Evolutionary conservation across 2,797 vertebrate species (phyloP), one percentile per base, ranked within the genome.

Genomic region (Mormyrus proboscirostris): DNA sequence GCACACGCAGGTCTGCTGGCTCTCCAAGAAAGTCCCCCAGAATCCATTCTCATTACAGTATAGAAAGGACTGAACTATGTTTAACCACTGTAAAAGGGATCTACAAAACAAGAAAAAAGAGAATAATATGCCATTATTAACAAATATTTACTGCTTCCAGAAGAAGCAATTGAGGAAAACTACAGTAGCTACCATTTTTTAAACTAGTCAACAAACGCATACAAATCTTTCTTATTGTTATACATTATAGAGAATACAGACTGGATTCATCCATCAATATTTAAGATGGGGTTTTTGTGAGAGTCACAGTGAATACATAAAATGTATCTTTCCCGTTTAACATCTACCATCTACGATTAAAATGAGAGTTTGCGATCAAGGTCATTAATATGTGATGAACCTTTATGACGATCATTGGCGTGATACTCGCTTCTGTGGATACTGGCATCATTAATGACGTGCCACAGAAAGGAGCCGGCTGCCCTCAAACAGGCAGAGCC

Each of bases 1-100:
- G 94, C 99, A 99, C 89, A 99, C 98, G 0, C 99, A 99, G 84
- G 96, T 98, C 92, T 98, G 93, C 90, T 99, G 98, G 94, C 98
- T 99, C 93, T 99, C 99, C 93, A 99, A 94, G 92, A 99, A 99
- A 47, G 97, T 98, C 7, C 99, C 99, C 99, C 99, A 99, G 92
- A 99, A 99, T n/a, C 99, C 98, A 0, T 99, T 99, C 94, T 99
- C 99, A 0, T 99, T 99, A 95, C 99, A 99, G 95, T 99, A 99
- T 82, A 99, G 97, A 92, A 99, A 97, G 4, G 99, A 99, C 94
- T 99, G 99, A 88, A 99, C 99, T 73, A 98, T 95, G 90, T 98
- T 98, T 65, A 99, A 96, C 99, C 99, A 99, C 94, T 99, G 98
- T 93, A 99, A 97, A 94, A 99, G 98, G 41, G 98, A 98, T 94